Evolutionary conservation across 2,797 vertebrate genomes (phyloP), one percentile per base, ranked within the genome.

Genomic region (Aeoliscus strigatus): DNA sequence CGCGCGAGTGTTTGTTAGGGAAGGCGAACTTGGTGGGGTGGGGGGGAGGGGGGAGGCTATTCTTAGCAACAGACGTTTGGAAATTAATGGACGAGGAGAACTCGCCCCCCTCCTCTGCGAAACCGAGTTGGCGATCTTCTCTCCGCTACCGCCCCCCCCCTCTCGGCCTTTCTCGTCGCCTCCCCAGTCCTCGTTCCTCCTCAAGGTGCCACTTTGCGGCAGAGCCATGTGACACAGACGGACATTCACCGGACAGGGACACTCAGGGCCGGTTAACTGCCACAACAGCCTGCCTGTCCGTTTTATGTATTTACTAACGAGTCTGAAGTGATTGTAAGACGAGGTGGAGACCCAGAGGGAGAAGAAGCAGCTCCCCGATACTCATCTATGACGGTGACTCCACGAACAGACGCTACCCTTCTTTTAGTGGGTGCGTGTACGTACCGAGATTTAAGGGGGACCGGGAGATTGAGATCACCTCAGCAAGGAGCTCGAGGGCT

Each of bases 11-110:
- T 83, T 82, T 75, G 77, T 53, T 38, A 70, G 77, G 58, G 66
- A 72, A 66, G 70, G 76, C 62, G 77, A 59, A 50, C n/a, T n/a
- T n/a, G n/a, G n/a, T n/a, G n/a, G n/a, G n/a, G n/a, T n/a, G n/a
- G 53, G 65, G 55, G 70, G 61, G 29, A 32, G 56, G 58, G 27
- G 35, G 59, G 44, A 38, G 53, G 68, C 88, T 87, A 88, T 85
- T 86, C 75, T 86, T 87, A 87, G 85, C 70, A 76, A 67, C 81
- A 85, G 81, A 81, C 80, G 76, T 85, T 85, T 85, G 74, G 60
- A 84, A 86, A 88, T 87, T 82, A 88, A 87, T 88, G 79, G 79
- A 86, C 50, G 66, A 71, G 79, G 67, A 79, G 74, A 75, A 63
- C 67, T 49, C 67, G 59, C 49, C 56, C 60, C 54, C 24, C 31